These are phyloP conservation scores for Congeria kusceri DNA, from an alignment of 2,888 invertebrate genomes.

Conservation along the genomic window DNA sequence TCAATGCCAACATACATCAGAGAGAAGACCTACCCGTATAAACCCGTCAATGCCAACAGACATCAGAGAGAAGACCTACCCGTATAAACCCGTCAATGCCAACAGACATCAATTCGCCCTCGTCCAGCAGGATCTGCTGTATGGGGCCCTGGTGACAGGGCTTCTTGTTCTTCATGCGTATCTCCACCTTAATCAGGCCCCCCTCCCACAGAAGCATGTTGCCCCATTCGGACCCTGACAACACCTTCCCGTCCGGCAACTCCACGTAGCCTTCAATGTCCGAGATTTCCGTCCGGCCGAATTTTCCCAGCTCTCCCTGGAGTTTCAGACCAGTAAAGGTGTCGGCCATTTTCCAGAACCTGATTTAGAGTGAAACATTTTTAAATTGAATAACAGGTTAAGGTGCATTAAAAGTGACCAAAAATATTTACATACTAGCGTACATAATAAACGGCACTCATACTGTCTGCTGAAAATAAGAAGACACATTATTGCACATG, in stretches of 20 bases:
- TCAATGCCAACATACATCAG: too few relatives aligned
- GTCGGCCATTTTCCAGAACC: conserved; percentile 96
- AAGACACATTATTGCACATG: too few relatives aligned
- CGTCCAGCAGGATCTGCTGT: conserved; percentile 88
- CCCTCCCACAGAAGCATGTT: conserved; percentile 96
- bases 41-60: too few relatives aligned
- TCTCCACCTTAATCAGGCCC: conserved; percentile 91
- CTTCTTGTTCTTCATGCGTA: conserved; percentile 86
- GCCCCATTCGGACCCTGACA: conserved; percentile 96
- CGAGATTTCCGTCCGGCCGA: conserved; percentile 96
- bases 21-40: not conserved
- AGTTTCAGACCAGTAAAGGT: conserved; percentile 97
- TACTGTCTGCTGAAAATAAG: too few relatives aligned
- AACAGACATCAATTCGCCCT: conserved; percentile 87
- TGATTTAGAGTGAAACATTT: too few relatives aligned
- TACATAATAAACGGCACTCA: too few relatives aligned
- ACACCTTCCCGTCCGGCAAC: conserved; percentile 95
- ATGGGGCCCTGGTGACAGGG: conserved; percentile 92
- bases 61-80: too few relatives aligned
- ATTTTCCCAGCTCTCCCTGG: conserved; percentile 94
- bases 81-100: conserved; percentile 86
- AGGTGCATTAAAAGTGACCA: too few relatives aligned
- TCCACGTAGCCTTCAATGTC: conserved; percentile 94
- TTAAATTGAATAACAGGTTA: too few relatives aligned
- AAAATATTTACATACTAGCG: too few relatives aligned